Conservation (phyloP, 1,140 invertebrate species). For the Drosophila dunni region DNA sequence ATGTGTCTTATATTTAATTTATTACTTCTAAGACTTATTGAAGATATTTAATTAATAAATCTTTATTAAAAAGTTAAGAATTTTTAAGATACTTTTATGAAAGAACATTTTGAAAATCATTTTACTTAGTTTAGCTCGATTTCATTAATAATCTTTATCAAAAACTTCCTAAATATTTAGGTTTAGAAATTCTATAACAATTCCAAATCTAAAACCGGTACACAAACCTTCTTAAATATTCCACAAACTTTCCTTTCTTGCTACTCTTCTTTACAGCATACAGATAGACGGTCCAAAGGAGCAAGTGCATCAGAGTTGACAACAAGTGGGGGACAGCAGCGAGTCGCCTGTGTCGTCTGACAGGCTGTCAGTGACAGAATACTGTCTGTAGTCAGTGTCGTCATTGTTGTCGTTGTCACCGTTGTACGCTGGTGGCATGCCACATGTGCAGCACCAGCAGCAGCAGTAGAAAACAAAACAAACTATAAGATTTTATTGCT, state of each 20-base stretch:
- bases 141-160: no score
- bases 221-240: not conserved
- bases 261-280: slow-evolving; percentile 9
- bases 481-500: slow-evolving; percentile 81
- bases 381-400: slow-evolving; percentile 73
- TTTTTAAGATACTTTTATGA: no score
- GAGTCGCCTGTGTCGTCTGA: slow-evolving; percentile 50
- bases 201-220: not conserved
- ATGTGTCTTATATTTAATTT: no score
- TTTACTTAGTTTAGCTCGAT: no score
- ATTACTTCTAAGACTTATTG: no score
- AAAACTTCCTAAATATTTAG: no score
- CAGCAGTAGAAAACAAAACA: slow-evolving; percentile 52
- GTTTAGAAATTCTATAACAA: no score
- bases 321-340: slow-evolving; percentile 61
- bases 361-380: slow-evolving; percentile 71
- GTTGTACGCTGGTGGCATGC: slow-evolving; percentile 58
- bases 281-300: slow-evolving; percentile 12
- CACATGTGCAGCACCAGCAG: slow-evolving; percentile 65
- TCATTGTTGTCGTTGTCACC: slow-evolving; percentile 75
- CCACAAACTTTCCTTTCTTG: not conserved
- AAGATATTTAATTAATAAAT: no score
- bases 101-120: no score
- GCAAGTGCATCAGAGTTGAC: slow-evolving; percentile 57
- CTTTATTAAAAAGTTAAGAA: no score